Evolutionary conservation across 2,113 vertebrate genomes (phyloP), one percentile per base, ranked within the genome.

Genomic region (Entosphenus tridentatus): DNA sequence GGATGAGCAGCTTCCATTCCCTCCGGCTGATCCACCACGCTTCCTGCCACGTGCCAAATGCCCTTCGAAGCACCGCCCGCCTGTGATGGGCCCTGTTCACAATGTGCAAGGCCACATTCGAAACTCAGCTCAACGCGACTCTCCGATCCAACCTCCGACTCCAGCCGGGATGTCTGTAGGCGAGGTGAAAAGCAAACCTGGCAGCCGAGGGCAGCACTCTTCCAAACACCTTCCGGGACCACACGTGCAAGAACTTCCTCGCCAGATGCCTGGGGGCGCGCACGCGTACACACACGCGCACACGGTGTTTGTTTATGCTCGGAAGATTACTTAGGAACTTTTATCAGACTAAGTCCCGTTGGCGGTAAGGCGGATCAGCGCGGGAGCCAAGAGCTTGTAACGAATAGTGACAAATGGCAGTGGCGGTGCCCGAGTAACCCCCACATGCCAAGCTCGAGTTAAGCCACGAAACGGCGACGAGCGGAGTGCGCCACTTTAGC

Each of bases 161-260:
- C 16, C 65, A 39, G 16, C 9, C 16, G 55, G 9, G 57, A 55
- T 59, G 16, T 55, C 12, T 13, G 18, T 56, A 55, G 56, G 39
- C 7, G n/a, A 11, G 39, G 13, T 16, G 54, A 70, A 70, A 70
- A 10, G 54, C 13, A 69, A n/a, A 95, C 91, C 84, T 92, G 73
- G 85, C 86, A 79, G 76, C 74, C 21, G 81, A 83, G 71, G 83
- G 84, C 58, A 79, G 78, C 70, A 89, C 71, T 76, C 79, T 80
- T 69, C 89, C 91, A 80, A 97, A 93, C 6, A 85, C 85, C 65
- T 77, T 81, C 70, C 69, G 74, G 57, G 82, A 81, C 93, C 93
- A 97, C 72, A 89, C 75, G 73, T 67, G 76, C n/a, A 95, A 80
- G 73, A 84, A 96, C 72, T 92, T 97, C 73, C 84, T 83, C 70